Conservation (phyloP, 1,140 invertebrate genomes). For the Aphaenogaster floridana region DNA sequence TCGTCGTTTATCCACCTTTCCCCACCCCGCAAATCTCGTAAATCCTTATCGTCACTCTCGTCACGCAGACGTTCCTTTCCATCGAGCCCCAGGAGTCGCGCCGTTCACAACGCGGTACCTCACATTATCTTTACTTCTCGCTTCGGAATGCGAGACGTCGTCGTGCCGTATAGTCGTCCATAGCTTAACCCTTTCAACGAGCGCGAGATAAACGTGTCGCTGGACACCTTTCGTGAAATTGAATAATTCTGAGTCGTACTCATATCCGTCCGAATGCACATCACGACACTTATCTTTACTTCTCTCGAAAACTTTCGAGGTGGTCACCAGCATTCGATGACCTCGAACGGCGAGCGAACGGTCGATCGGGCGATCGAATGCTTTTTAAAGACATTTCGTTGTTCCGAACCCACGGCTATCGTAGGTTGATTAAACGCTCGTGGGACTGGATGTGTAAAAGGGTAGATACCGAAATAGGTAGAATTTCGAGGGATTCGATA, state of each 20-base stretch:
- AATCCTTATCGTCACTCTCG: conserved; percentile 76
- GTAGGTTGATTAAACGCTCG: conserved; percentile 52
- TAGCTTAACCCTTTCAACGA: conserved; percentile 78
- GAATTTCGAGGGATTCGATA: conserved; percentile 46
- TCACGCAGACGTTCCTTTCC: conserved; percentile 63
- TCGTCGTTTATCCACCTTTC: conserved; percentile 10
- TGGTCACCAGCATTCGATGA: conserved; percentile 11
- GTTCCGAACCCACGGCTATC: conserved; percentile 39
- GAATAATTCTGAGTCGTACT: conserved; percentile 70
- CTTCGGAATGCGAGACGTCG: conserved; percentile 74
- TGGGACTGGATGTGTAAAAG: conserved; percentile 38
- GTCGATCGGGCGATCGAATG: conserved; percentile 47
- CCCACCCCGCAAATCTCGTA: conserved; percentile 43
- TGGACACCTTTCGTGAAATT: conserved; percentile 77
- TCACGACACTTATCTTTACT: conserved; percentile 65
- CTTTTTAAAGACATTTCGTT: conserved; percentile 57
- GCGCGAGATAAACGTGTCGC: conserved; percentile 77
- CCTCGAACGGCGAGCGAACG: conserved; percentile 15
- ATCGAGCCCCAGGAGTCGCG: conserved; percentile 29
- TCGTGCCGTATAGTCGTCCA: conserved; percentile 63
- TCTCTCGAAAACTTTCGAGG: conserved; percentile 30
- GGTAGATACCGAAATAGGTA: conserved; percentile 52
- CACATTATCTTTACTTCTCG: conserved; percentile 78
- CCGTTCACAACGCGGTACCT: conserved; percentile 57
- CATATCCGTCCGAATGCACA: conserved; percentile 52